Evolutionary conservation across 2,888 invertebrate genomes (phyloP).

Genomic region (Caenorhabditis virilis): DNA sequence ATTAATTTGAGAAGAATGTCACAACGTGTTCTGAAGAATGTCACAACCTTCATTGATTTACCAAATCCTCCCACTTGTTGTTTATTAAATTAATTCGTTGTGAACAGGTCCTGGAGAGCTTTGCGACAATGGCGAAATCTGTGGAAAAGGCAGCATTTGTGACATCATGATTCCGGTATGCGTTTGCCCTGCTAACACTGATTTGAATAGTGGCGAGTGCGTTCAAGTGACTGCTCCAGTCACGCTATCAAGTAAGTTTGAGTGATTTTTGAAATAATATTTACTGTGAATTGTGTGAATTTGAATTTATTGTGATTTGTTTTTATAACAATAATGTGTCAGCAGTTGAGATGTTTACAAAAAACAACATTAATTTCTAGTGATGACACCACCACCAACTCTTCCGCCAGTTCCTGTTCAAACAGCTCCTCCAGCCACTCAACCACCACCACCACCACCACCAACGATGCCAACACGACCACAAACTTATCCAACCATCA

Average conservation of each 20-base stretch:
- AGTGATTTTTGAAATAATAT: no score
- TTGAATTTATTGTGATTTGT: no score
- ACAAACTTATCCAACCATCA: neutral
- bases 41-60: neutral
- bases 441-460: constrained; percentile 27
- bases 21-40: neutral
- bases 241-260: constrained; percentile 26
- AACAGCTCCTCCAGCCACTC: constrained; percentile 24
- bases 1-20: neutral
- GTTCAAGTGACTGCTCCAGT: constrained; percentile 36
- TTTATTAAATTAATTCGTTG: neutral
- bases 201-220: constrained; percentile 58
- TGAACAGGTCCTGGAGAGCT: constrained; percentile 58
- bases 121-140: constrained; percentile 63
- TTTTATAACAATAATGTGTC: no score
- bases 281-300: no score
- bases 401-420: constrained; percentile 34
- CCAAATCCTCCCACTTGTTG: neutral
- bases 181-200: constrained; percentile 64
- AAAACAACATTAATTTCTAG: no score
- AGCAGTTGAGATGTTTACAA: no score
- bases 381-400: constrained; percentile 34
- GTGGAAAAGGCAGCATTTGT: constrained; percentile 62
- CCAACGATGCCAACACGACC: constrained; percentile 14
- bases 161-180: constrained; percentile 64